Evolutionary conservation across 1,140 invertebrate genomes (phyloP).

Genomic region (Drosophila mojavensis): DNA sequence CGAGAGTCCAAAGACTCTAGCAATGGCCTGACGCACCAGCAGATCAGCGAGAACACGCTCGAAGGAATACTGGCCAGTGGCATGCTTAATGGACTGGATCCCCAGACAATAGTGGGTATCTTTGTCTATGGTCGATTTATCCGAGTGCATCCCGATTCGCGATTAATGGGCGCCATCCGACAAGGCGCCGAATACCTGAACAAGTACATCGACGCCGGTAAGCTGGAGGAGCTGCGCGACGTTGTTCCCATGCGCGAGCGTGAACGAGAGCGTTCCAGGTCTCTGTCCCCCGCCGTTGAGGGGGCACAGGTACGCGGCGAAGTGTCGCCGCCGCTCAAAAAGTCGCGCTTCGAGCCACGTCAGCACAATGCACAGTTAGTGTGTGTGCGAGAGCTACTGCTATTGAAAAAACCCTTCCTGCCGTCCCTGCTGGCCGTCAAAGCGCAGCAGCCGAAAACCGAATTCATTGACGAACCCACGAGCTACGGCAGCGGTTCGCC

Average conservation of each 20-base stretch:
- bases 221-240: constrained; percentile 91
- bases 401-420: constrained; percentile 74
- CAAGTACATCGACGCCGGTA: constrained; percentile 90
- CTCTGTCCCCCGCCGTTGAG: constrained; percentile 81
- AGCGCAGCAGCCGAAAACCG: constrained; percentile 66
- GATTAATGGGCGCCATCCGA: constrained; percentile 89
- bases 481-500: constrained; percentile 42
- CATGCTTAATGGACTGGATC: constrained; percentile 86
- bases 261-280: constrained; percentile 78
- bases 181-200: constrained; percentile 91
- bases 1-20: constrained; percentile 86
- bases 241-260: constrained; percentile 88
- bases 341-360: constrained; percentile 69
- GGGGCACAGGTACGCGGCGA: constrained; percentile 44
- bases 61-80: constrained; percentile 88
- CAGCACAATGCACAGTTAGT: constrained; percentile 81
- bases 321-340: constrained; percentile 67
- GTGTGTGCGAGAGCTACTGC: constrained; percentile 69
- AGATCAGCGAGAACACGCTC: constrained; percentile 90
- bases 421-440: constrained; percentile 68
- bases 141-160: constrained; percentile 89
- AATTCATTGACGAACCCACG: constrained; percentile 59
- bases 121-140: constrained; percentile 91
- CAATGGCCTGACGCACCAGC: constrained; percentile 86
- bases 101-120: constrained; percentile 88